Evolutionary conservation across 2,888 invertebrate genomes (phyloP).

Genomic region (Notocelia uddmanniana): DNA sequence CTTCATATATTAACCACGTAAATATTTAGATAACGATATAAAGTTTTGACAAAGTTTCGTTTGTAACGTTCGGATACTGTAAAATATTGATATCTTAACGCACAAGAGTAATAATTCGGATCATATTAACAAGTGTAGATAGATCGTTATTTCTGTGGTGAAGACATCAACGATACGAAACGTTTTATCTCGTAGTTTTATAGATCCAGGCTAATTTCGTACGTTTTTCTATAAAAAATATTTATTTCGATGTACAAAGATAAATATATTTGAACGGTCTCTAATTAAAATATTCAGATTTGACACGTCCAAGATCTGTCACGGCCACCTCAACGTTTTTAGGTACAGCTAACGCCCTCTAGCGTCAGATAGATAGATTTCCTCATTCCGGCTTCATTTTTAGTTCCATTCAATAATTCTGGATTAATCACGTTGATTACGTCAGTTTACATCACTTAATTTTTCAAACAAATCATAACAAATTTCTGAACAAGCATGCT

Average conservation of each 20-base stretch:
- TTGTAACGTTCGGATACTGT: conserved; percentile 2
- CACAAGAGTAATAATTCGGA: background rate
- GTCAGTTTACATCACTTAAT: background rate
- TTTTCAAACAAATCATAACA: background rate
- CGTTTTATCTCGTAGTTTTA: background rate
- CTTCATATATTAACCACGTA: background rate
- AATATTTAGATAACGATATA: conserved; percentile 18
- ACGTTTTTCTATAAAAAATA: background rate
- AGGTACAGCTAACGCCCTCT: background rate
- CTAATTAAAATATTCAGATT: background rate
- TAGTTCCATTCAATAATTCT: background rate
- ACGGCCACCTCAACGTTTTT: background rate
- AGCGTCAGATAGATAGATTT: background rate
- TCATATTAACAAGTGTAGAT: background rate
- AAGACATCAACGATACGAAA: background rate
- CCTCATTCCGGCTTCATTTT: background rate
- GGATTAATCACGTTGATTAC: background rate
- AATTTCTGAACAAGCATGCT: background rate
- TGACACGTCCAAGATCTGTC: conserved; percentile 19
- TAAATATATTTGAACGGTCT: background rate
- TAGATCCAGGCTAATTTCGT: background rate
- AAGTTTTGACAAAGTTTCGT: conserved; percentile 17
- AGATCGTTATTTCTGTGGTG: no score
- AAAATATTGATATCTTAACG: no score
- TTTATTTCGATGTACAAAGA: background rate